Percentiles rank a stretch among this genome's conserved stretches.
These are phyloP conservation scores for Temnothorax longispinosus DNA, from an alignment of 1,140 invertebrate species.

Conservation along the genomic window DNA sequence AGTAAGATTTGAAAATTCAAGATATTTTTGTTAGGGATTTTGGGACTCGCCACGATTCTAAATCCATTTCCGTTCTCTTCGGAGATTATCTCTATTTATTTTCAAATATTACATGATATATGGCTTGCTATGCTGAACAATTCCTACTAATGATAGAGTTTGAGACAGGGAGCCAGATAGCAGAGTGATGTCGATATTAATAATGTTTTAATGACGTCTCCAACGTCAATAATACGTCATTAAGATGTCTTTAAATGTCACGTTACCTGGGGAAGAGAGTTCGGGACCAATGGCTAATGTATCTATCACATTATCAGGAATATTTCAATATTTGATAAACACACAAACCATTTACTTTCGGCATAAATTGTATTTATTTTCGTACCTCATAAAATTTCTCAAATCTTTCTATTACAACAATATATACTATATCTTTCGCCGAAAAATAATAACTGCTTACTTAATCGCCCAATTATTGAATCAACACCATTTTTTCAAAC, in stretches of 20 bases:
- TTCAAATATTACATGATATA: neutral
- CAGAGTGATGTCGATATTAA: no score
- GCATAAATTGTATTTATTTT: slow-evolving; percentile 9
- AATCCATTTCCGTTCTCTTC: neutral
- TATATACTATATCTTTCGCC: neutral
- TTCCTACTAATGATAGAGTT: neutral
- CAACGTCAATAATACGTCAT: no score
- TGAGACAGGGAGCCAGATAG: neutral
- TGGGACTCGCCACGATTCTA: neutral
- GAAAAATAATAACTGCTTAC: slow-evolving; percentile 4
- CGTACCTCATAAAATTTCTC: neutral
- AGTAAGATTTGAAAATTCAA: neutral
- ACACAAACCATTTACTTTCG: slow-evolving; percentile 1
- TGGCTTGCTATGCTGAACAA: neutral
- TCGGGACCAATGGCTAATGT: neutral
- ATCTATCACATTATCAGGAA: neutral
- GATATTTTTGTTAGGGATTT: neutral
- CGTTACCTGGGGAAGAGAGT: neutral
- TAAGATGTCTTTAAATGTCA: no score
- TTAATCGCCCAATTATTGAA: slow-evolving; percentile 28
- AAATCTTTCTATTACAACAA: slow-evolving; percentile 10
- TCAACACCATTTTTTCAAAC: neutral
- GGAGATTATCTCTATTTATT: neutral
- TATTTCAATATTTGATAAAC: neutral
- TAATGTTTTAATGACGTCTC: no score